Base-by-base conservation (phyloP, 2,888 invertebrate genomes). In the Nebria brevicollis region DNA sequence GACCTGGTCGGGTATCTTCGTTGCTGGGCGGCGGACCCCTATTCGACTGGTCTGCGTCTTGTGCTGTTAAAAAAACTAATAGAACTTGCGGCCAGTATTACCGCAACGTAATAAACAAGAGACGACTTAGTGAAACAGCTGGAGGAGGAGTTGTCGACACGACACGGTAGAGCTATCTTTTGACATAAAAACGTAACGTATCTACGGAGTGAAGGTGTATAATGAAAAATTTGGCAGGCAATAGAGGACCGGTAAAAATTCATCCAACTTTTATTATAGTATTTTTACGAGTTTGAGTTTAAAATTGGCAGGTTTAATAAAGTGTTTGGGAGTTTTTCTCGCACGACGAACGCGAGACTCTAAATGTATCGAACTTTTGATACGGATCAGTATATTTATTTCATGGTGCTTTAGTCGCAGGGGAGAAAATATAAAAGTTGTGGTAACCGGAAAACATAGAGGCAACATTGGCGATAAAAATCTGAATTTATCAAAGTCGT, bases 141-240 rank as follows among this genome's bases (percentile, higher is more conserved):
- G 80, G 72, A 75, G 80, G 54, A 11, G 54, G 54, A 54, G 54
- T 54, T 54, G 54, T 54, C 54, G 54, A 54, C 54, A 54, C 34
- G 34, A 34, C 54, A 54, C 54, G 11, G 54, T 54, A 13, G 54
- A 54, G 54, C 54, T 5, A 34, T 34, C 34, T 54, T 54, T 54
- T 54, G 54, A 54, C 54, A 54, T 54, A 54, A 54, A 54, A 54
- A 54, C 54, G 54, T 54, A 54, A 13, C 54, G 13, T 54, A 34
- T 5, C 4, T 34, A 34, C 54, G 54, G 54, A 54, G 54, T 54
- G 54, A 54, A 54, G 7, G 64, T 80, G 75, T 80, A 85, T 86
- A 86, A 86, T 87, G 86, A 87, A 86, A 86, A 87, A 86, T 86
- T 86, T 86, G 86, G 85, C 84, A 84, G 85, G 85, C 85, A 85